Base-by-base conservation (phyloP, 2,797 vertebrate species). In the Enteromius mattozi region DNA sequence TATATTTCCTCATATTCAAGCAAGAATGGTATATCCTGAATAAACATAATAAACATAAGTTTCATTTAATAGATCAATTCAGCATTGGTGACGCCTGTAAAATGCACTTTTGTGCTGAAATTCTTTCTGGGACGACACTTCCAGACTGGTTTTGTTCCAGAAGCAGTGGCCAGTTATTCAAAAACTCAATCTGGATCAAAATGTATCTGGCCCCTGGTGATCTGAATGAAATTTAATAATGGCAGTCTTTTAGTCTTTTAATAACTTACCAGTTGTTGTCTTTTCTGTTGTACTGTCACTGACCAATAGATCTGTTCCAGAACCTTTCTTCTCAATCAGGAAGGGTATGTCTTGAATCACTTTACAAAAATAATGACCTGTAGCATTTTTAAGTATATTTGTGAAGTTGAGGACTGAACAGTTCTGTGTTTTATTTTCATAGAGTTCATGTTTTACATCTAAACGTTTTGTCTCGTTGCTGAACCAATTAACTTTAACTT, bases 301-400 rank as follows among this genome's bases (percentile, higher is more conserved):
- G n/a, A 71, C 1, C 1, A 17, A 13, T 14, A 61, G 0, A 10
- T 0, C 8, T 12, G 37, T 78, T 78, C 17, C n/a, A 7, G 0
- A 14, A 21, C 40, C 40, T 0, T 13, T 6, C 0, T 1, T 1
- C 0, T 2, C 0, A 59, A 10, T 0, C 17, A 79, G 42, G 37
- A 2, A 0, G 14, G 77, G 77, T 19, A 79, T 65, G 24, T 66
- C 77, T 66, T n/a, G 16, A 65, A 0, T 21, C n/a, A 65, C 27
- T 79, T n/a, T 0, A 79, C 77, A 79, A 66, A 66, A 24, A 35
- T 66, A 79, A 33, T 9, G 1, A 21, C 77, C 61, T 2, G 42
- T n/a, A n/a, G 33, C 2, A 35, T 65, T 66, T 47, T 12, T 49
- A 33, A 33, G 16, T 66, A 49, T 61, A 1, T 45, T 40, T 19